phyloP scores from a whole-genome alignment of 2,797 vertebrate species.

The Scolopax bukidnonensis region DNA sequence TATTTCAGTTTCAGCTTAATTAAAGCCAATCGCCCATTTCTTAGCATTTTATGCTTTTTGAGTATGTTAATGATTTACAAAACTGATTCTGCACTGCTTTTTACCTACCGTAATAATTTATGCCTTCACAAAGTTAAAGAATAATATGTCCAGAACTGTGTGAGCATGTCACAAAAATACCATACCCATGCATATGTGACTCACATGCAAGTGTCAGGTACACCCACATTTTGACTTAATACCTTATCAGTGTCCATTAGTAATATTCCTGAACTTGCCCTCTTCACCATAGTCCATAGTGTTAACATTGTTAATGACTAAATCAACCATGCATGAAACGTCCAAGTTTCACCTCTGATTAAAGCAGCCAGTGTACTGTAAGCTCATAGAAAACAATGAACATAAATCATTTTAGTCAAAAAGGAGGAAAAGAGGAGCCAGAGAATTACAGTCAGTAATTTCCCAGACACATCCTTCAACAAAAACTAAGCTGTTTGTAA shows the following conservation, averaged over 20 bases:
- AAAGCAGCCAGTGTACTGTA: not conserved
- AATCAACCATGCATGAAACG: not conserved
- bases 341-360: not conserved
- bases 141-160: not conserved
- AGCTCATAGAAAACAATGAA: not conserved
- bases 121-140: not conserved
- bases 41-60: not conserved
- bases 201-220: not conserved
- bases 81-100: not conserved
- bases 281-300: not conserved
- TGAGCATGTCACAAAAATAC: not conserved
- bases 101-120: not conserved
- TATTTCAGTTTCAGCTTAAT: slow-evolving; percentile 1
- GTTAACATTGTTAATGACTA: not conserved
- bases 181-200: rapidly evolving
- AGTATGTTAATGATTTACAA: not conserved
- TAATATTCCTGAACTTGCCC: not conserved
- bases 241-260: not conserved
- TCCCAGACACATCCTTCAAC: not conserved
- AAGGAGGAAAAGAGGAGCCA: not conserved
- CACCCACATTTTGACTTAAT: not conserved
- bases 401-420: not conserved
- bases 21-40: not conserved
- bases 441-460: not conserved
- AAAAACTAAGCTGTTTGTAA: not conserved